Conservation (phyloP, 1,140 invertebrate genomes). For the Pseudomyrmex sp. region DNA sequence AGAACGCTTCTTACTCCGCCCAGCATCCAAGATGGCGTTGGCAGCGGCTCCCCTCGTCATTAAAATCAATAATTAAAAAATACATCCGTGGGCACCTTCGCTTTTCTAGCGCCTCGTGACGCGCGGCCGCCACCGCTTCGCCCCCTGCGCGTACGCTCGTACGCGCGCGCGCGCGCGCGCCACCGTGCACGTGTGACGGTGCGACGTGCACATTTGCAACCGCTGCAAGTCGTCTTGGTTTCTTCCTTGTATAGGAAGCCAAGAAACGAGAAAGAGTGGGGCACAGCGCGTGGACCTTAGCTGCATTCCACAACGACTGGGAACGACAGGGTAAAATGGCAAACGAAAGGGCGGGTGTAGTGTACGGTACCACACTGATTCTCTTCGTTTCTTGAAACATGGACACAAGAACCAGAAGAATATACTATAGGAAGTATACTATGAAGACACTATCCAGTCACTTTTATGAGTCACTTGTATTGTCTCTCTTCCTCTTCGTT, state of each 20-base stretch:
- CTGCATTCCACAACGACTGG: background rate
- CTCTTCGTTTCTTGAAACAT: constrained; percentile 67
- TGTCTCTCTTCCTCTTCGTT: background rate
- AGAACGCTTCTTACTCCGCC: constrained; percentile 84
- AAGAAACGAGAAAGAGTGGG: constrained; percentile 33
- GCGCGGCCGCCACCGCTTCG: constrained; percentile 73
- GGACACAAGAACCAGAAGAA: constrained; percentile 67
- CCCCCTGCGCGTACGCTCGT: constrained; percentile 48
- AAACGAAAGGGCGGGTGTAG: constrained; percentile 31
- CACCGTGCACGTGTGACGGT: constrained; percentile 51
- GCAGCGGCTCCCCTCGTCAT: constrained; percentile 84
- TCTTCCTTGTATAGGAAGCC: constrained; percentile 43
- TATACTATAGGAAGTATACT: constrained; percentile 56
- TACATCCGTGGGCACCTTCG: constrained; percentile 84
- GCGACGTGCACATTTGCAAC: constrained; percentile 58
- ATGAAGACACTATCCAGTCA: constrained; percentile 58
- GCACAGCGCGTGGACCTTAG: constrained; percentile 38
- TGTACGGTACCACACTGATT: constrained; percentile 65
- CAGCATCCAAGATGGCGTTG: constrained; percentile 86
- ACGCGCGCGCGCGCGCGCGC: constrained; percentile 51
- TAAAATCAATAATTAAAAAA: constrained; percentile 87
- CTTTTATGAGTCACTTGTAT: constrained; percentile 28
- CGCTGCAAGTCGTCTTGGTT: constrained; percentile 53
- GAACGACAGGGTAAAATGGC: constrained; percentile 42
- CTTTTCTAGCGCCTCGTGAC: constrained; percentile 82